Base-by-base conservation (phyloP, 2,113 vertebrate genomes). In the Mormyrus iriodes region DNA sequence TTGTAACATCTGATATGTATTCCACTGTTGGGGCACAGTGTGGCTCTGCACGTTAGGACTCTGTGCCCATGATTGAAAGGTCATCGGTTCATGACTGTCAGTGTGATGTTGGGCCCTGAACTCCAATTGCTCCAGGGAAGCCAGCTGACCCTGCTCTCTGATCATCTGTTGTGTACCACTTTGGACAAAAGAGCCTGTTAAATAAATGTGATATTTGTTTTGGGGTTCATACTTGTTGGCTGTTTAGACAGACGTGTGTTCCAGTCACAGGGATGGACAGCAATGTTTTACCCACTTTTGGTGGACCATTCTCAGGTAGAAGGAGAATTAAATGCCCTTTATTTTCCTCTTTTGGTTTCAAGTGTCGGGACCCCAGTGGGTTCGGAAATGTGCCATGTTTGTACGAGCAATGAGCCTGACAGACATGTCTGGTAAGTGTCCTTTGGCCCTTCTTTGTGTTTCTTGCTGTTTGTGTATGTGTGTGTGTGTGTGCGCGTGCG, bases 351-450 rank as follows among this genome's bases (percentile, higher is more conserved):
- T 90, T 88, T 58, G 93, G 90, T 93, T 91, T 90, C 86, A 92
- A 93, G 93, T 92, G 90, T 93, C 91, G 58, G 91, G 92, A 91
- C 90, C 90, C 90, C 87, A 91, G 85, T 93, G 92, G 92, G 90
- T 93, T 93, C 91, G 92, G 92, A 93, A 92, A 93, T 92, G 91
- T 86, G 51, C 89, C 91, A 83, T 93, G 92, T 93, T 92, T 90
- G 88, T 93, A 89, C 90, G 92, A 90, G 89, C 93, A 88, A 85
- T 93, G 92, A 93, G 90, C 91, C 91, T 93, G 91, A 88, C 91
- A 89, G 91, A 92, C 88, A 90, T 93, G 91, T 85, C 92, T 87
- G 93, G 93, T 93, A 93, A 93, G 93, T 93, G 52, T 83, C 86
- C 3, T 65, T 44, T 76, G 31, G 44, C 51, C 35, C 19, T 13